These are phyloP conservation scores for Glareola pratincola DNA, from an alignment of 2,113 vertebrate species.

Conservation along the genomic window DNA sequence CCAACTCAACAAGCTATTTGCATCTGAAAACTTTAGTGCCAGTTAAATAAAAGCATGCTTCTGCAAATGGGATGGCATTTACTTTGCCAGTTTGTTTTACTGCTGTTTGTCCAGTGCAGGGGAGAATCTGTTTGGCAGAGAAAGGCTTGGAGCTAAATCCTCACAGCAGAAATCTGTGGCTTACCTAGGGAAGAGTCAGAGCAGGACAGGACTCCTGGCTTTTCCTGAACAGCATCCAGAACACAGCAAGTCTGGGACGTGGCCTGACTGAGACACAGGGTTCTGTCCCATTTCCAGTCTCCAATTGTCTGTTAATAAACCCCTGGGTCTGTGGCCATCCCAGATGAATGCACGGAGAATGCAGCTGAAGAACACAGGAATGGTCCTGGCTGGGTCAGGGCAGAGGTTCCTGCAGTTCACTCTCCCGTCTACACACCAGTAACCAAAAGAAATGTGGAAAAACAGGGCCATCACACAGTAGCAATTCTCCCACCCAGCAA, in stretches of 20 bases:
- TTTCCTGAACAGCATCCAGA: neutral
- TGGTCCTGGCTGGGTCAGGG: neutral
- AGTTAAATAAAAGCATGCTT: neutral
- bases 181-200: neutral
- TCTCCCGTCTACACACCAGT: rapidly evolving
- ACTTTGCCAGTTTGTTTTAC: neutral
- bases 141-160: neutral
- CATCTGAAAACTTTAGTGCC: conserved; percentile 27
- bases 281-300: neutral
- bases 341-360: neutral
- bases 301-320: neutral
- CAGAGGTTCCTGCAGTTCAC: neutral
- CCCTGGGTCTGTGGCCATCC: neutral
- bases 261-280: neutral
- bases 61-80: neutral
- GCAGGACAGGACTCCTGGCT: neutral
- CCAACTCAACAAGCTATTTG: conserved; percentile 44
- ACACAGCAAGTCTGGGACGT: neutral
- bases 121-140: neutral
- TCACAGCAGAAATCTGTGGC: rapidly evolving
- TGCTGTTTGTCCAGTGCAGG: neutral
- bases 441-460: neutral
- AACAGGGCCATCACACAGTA: neutral
- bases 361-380: neutral
- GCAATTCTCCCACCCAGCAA: neutral